phyloP scores from a whole-genome alignment of 2,888 invertebrate genomes.

The Ethmia dodecea region DNA sequence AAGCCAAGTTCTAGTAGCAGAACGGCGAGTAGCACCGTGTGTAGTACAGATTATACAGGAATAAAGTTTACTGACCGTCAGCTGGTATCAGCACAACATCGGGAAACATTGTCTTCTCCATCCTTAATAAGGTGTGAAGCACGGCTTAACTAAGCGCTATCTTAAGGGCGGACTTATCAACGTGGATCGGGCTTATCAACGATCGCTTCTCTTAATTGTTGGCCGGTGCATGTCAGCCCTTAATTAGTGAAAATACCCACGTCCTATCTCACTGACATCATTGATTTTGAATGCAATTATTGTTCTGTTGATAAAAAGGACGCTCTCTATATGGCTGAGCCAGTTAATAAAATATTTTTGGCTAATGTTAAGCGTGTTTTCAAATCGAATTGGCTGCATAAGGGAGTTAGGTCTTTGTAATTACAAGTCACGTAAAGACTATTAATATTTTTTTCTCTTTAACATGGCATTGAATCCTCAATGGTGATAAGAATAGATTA shows the following conservation, averaged over 20 bases:
- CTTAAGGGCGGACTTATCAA: constrained; percentile 53
- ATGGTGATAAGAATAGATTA: too few relatives aligned
- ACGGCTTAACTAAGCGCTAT: constrained; percentile 50
- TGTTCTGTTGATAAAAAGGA: constrained; percentile 63
- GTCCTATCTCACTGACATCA: constrained; percentile 61
- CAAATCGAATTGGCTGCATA: too few relatives aligned
- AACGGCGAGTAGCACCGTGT: too few relatives aligned
- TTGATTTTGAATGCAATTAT: constrained; percentile 76
- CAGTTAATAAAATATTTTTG: constrained; percentile 6
- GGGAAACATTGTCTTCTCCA: constrained; percentile 25
- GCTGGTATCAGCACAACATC: constrained; percentile 18
- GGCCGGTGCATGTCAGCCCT: constrained; percentile 61
- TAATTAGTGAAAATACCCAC: constrained; percentile 73
- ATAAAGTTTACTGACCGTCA: too few relatives aligned
- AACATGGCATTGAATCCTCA: too few relatives aligned
- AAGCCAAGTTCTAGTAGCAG: too few relatives aligned
- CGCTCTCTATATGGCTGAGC: constrained; percentile 24
- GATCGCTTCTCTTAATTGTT: constrained; percentile 71
- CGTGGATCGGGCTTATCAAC: constrained; percentile 58
- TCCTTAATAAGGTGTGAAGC: constrained; percentile 63
- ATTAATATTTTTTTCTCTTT: too few relatives aligned
- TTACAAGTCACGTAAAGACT: too few relatives aligned
- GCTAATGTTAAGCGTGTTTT: too few relatives aligned
- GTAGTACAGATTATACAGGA: too few relatives aligned
- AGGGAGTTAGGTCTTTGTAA: too few relatives aligned